Base-by-base conservation (phyloP, 2,113 vertebrate species). In the Pygoscelis adeliae region DNA sequence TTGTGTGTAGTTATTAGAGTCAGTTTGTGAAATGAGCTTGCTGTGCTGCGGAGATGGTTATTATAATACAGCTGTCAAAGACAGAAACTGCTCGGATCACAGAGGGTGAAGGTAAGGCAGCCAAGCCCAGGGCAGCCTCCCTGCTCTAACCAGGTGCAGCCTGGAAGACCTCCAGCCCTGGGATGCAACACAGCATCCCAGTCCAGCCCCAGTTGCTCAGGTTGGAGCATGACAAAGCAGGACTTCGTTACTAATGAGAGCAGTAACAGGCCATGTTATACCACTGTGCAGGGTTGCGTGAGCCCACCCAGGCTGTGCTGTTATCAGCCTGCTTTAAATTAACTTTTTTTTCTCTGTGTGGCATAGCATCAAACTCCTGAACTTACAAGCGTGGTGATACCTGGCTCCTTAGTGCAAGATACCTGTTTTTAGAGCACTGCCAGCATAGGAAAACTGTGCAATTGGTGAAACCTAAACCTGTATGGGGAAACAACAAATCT, bases 251-350 rank as follows among this genome's bases (percentile, higher is more conserved):
- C 17, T 47, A 10, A 11, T 5, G 46, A 36, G n/a, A 47, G 50
- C 50, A 19, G 27, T 13, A 34, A 21, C 2, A 10, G 38, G 38
- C 56, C 5, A 0, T 3, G 11, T 18, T n/a, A 6, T 1, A n/a
- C 15, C 38, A 2, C 36, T 17, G n/a, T 10, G 62, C 34, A 55
- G 44, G 20, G 58, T 10, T 73, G 36, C 1, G 2, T 13, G 47
- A 88, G 67, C 53, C 21, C 53, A 32, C 40, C 32, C 11, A 8
- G 50, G 34, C 36, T 84, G 19, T 7, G 67, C 66, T 30, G 17
- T 9, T 21, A 25, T 9, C 73, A n/a, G 34, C 49, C 47, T 40
- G 47, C 74, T 69, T 56, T 63, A 53, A 70, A 53, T 46, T 18
- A 11, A 26, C 53, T 58, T 79, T 47, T 50, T 50, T 23, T 56